A percentile compares a stretch with the other conserved stretches of the same genome.
These are phyloP conservation scores for Dreissena polymorpha DNA, from an alignment of 1,140 invertebrate species.

Conservation along the genomic window DNA sequence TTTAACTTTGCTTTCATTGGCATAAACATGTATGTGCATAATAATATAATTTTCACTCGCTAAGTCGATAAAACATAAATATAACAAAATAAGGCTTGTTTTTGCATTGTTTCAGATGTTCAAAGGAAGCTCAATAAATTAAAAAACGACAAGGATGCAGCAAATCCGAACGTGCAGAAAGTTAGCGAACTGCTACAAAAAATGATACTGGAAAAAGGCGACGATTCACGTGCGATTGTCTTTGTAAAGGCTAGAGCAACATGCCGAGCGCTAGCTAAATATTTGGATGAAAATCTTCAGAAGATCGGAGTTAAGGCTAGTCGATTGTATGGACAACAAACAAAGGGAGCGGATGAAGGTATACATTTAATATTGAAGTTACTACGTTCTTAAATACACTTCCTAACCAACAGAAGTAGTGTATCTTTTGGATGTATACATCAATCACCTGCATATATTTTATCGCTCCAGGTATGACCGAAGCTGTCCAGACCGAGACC, in stretches of 20 bases:
- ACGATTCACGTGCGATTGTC: slow-evolving; percentile 32
- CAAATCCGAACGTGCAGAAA: slow-evolving; percentile 19
- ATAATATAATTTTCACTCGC: no score
- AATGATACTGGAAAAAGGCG: neutral
- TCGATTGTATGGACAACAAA: slow-evolving; percentile 22
- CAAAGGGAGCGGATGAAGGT: slow-evolving; percentile 22
- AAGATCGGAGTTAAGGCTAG: neutral
- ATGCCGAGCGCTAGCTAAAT: slow-evolving; percentile 24
- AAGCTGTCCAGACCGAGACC: slow-evolving; percentile 57
- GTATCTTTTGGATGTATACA: neutral
- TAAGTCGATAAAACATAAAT: no score
- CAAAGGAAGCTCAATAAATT: slow-evolving; percentile 6
- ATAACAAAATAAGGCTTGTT: no score
- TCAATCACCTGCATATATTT: neutral
- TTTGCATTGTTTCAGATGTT: neutral
- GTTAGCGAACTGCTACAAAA: slow-evolving; percentile 9
- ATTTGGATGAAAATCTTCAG: slow-evolving; percentile 24
- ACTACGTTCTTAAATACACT: neutral
- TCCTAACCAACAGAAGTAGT: neutral
- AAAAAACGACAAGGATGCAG: neutral
- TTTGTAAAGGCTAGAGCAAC: slow-evolving; percentile 39
- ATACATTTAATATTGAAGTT: neutral
- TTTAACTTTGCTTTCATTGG: no score
- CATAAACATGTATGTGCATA: no score
- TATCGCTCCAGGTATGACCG: slow-evolving; percentile 61